Evolutionary conservation across 2,113 vertebrate species (phyloP).

Genomic region (Calidris pugnax): DNA sequence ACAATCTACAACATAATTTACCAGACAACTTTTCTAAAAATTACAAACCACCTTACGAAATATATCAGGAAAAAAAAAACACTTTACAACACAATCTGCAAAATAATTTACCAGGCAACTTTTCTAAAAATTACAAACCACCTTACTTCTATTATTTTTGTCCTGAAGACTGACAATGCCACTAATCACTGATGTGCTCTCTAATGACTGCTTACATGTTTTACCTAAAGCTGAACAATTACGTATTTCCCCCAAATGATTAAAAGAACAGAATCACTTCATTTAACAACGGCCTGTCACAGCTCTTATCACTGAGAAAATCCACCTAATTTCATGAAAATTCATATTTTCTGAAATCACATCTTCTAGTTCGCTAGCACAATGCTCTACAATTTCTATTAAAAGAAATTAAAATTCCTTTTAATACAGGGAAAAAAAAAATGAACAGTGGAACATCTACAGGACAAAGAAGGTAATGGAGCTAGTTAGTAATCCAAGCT

Average conservation of each 20-base stretch:
- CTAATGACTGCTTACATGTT: neutral
- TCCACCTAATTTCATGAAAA: neutral
- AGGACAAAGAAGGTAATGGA: constrained; percentile 21
- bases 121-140: neutral
- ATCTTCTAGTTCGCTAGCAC: neutral
- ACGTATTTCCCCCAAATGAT: fast-evolving
- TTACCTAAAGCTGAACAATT: neutral
- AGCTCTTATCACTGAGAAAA: neutral
- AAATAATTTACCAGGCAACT: neutral
- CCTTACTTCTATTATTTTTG: neutral
- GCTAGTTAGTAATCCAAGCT: constrained; percentile 31
- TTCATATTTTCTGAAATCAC: neutral
- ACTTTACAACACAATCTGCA: neutral
- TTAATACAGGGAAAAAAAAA: neutral
- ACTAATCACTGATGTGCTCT: neutral
- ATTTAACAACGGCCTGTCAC: neutral
- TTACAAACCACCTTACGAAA: neutral
- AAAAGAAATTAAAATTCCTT: neutral
- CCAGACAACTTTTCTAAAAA: neutral
- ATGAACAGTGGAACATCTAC: neutral
- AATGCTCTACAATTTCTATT: neutral
- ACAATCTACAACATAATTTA: neutral
- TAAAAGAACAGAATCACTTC: neutral
- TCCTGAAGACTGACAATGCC: neutral
- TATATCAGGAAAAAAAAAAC: no score